Percentiles rank a stretch among this genome's conserved stretches.
Conservation (phyloP, 2,797 vertebrate genomes). For the Calcarius lapponicus region DNA sequence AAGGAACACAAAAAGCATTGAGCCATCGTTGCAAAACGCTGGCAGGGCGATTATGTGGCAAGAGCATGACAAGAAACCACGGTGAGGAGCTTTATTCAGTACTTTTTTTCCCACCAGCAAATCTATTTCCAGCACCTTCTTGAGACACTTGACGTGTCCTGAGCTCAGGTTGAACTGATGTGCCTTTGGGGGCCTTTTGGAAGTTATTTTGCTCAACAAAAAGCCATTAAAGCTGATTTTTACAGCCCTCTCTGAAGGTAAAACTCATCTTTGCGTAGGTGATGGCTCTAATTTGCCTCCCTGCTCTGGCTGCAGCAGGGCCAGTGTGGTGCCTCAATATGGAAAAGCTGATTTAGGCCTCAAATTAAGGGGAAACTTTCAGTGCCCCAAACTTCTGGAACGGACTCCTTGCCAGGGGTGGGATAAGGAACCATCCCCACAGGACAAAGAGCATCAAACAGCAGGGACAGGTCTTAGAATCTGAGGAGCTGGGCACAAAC, state of each 20-base stretch:
- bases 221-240: background rate
- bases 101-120: background rate
- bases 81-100: background rate
- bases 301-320: background rate
- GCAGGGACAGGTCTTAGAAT: accelerated
- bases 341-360: background rate
- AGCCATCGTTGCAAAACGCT: constrained; percentile 3
- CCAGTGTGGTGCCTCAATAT: accelerated
- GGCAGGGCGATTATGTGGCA: background rate
- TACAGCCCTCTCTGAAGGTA: background rate
- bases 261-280: background rate
- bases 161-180: background rate
- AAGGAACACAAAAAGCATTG: constrained; percentile 12
- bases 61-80: background rate
- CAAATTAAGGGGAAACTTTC: background rate
- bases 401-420: background rate
- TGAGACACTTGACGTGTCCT: accelerated
- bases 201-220: background rate
- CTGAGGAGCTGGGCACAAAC: background rate
- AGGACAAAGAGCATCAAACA: background rate
- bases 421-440: background rate
- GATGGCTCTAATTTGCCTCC: background rate
- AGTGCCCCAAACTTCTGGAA: background rate
- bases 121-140: background rate
- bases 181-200: background rate